Evolutionary conservation across 64 coral and sea anemone species (phyloP).

Genomic region (Acropora yongei): DNA sequence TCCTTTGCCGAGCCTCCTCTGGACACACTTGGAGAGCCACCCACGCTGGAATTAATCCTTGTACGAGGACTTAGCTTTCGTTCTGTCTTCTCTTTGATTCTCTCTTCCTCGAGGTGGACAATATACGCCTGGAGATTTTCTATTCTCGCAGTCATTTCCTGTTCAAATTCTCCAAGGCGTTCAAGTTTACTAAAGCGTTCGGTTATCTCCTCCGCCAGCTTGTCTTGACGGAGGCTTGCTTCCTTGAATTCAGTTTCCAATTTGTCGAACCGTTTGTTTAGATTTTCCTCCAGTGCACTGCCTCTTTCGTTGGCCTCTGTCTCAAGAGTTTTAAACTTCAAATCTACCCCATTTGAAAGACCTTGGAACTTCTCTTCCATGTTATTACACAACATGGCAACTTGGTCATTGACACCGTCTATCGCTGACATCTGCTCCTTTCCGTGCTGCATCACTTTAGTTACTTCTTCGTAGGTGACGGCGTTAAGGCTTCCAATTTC

Average conservation of each 20-base stretch:
- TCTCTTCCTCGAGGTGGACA: slow-evolving; percentile 12
- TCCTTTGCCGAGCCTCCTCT: background rate
- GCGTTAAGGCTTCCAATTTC: slow-evolving; percentile 33
- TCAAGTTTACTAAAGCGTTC: slow-evolving; percentile 5
- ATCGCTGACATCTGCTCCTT: slow-evolving; percentile 20
- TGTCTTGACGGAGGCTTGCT: background rate
- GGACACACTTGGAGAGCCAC: background rate
- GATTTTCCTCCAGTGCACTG: background rate
- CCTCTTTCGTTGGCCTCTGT: slow-evolving; percentile 6
- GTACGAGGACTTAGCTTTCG: background rate
- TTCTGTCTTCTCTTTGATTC: slow-evolving; percentile 1
- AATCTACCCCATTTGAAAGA: slow-evolving; percentile 12
- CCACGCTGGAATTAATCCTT: background rate
- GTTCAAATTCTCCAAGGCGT: slow-evolving; percentile 1
- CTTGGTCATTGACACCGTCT: background rate
- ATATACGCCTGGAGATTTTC: slow-evolving; percentile 7
- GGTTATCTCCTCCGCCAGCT: background rate
- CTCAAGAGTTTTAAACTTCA: slow-evolving; percentile 15
- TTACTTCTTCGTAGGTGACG: slow-evolving; percentile 34
- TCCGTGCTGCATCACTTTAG: background rate
- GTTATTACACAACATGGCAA: background rate
- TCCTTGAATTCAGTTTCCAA: background rate
- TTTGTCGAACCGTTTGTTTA: slow-evolving; percentile 15
- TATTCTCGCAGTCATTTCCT: slow-evolving; percentile 2
- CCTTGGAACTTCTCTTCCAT: slow-evolving; percentile 24